These are phyloP conservation scores for Oxycera nigricornis DNA, from an alignment of 2,888 invertebrate genomes.

Conservation along the genomic window DNA sequence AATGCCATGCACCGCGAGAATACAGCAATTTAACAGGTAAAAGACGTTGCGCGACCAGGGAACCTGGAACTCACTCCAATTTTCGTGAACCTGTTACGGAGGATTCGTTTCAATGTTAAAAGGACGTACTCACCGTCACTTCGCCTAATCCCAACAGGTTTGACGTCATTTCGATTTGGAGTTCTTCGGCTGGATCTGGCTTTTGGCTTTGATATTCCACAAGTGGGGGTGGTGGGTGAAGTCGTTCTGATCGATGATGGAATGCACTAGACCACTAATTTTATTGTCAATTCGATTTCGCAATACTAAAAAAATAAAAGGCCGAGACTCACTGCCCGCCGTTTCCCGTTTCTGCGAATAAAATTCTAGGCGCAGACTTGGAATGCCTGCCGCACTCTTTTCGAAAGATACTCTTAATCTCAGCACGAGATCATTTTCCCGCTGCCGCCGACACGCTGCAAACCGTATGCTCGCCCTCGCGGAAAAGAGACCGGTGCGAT, in stretches of 20 bases:
- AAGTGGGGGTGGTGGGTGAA: background rate
- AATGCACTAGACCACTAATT: constrained; percentile 14
- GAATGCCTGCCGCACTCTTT: constrained; percentile 3
- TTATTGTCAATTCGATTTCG: background rate
- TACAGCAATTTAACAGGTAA: too few relatives aligned
- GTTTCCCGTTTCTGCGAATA: background rate
- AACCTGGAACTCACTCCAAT: background rate
- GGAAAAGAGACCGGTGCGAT: constrained; percentile 35
- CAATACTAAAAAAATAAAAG: background rate
- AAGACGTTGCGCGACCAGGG: background rate
- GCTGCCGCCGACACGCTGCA: constrained; percentile 41
- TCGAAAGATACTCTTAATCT: constrained; percentile 30
- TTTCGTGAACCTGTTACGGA: too few relatives aligned
- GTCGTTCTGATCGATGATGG: background rate
- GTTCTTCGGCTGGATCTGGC: background rate
- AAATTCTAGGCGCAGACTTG: constrained; percentile 1
- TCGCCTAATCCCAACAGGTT: constrained; percentile 44
- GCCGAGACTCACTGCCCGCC: constrained; percentile 24
- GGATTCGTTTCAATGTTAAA: too few relatives aligned
- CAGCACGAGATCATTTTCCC: constrained; percentile 43
- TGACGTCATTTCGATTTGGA: background rate
- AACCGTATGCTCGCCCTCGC: constrained; percentile 40
- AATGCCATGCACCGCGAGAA: too few relatives aligned
- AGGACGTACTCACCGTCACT: constrained; percentile 42
- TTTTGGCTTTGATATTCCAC: constrained; percentile 4